Conservation (phyloP, 2,888 invertebrate species). For the Megastigmus dorsalis region DNA sequence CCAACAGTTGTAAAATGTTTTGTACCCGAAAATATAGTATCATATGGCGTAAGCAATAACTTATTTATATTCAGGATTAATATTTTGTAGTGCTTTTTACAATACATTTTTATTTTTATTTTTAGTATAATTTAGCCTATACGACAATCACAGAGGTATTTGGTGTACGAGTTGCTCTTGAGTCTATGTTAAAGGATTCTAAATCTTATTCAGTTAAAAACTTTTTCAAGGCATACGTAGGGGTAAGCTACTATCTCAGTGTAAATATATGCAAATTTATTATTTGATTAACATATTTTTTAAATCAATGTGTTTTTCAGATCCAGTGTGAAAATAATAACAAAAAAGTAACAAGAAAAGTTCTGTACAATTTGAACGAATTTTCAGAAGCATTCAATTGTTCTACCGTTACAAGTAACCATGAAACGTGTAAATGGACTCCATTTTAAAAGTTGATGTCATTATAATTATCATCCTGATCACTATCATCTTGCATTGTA, state of each 20-base stretch:
- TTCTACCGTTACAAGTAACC: neutral
- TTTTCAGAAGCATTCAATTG: neutral
- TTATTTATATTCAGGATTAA: neutral
- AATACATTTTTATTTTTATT: neutral
- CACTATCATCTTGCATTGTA: slow-evolving; percentile 55
- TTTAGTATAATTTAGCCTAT: slow-evolving; percentile 9
- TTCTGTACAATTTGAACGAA: slow-evolving; percentile 13
- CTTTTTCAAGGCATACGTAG: slow-evolving; percentile 1
- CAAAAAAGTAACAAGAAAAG: slow-evolving; percentile 2
- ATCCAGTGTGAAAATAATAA: neutral
- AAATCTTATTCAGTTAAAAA: neutral
- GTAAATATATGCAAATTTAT: neutral
- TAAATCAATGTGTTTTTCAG: slow-evolving; percentile 11
- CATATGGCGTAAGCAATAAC: slow-evolving; percentile 20
- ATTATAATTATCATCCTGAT: no score
- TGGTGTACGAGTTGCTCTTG: slow-evolving; percentile 14
- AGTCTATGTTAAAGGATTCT: slow-evolving; percentile 1
- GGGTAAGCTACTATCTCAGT: neutral
- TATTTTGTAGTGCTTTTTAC: neutral
- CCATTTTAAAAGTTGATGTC: slow-evolving; percentile 18
- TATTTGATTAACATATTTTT: neutral
- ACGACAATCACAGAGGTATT: slow-evolving; percentile 25
- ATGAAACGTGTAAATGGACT: neutral
- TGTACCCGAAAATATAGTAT: neutral
- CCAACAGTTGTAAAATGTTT: slow-evolving; percentile 12